Percentiles rank a stretch among this genome's conserved stretches.
phyloP scores from a whole-genome alignment of 2,797 vertebrate genomes.

The Scyliorhinus canicula region DNA sequence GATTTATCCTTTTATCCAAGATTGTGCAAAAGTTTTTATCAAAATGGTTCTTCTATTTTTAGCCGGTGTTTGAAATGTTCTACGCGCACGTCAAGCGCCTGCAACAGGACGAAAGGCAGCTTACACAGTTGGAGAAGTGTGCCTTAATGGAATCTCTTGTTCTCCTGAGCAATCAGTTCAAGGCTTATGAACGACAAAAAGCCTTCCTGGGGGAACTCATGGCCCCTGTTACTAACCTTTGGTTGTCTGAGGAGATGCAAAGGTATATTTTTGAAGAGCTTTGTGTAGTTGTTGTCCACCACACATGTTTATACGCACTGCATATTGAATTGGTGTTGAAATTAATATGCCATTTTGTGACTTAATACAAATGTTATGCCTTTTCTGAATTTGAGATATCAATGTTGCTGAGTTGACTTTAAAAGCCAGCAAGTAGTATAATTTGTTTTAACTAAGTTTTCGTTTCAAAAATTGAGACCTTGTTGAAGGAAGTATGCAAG shows the following conservation, averaged over 20 bases:
- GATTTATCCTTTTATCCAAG: not conserved
- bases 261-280: conserved; percentile 56
- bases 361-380: not conserved
- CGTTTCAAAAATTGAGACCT: not conserved
- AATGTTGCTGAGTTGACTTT: not conserved
- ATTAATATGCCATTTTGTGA: not conserved
- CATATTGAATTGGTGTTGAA: not conserved
- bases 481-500: not conserved
- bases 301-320: not conserved
- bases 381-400: not conserved
- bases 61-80: conserved; percentile 91
- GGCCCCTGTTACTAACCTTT: conserved; percentile 69
- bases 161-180: conserved; percentile 92
- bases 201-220: conserved; percentile 83
- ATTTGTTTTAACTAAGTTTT: not conserved
- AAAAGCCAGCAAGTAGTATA: not conserved
- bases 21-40: not conserved
- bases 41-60: conserved; percentile 41
- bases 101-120: conserved; percentile 66
- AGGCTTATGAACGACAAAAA: conserved; percentile 82
- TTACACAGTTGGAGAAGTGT: conserved; percentile 87
- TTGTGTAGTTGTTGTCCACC: not conserved
- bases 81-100: conserved; percentile 80
- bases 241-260: conserved; percentile 83
- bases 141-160: conserved; percentile 87